Evolutionary conservation across 2,113 vertebrate species (phyloP), one percentile per base, ranked within the genome.

Genomic region (Sarotherodon lohbergeri): DNA sequence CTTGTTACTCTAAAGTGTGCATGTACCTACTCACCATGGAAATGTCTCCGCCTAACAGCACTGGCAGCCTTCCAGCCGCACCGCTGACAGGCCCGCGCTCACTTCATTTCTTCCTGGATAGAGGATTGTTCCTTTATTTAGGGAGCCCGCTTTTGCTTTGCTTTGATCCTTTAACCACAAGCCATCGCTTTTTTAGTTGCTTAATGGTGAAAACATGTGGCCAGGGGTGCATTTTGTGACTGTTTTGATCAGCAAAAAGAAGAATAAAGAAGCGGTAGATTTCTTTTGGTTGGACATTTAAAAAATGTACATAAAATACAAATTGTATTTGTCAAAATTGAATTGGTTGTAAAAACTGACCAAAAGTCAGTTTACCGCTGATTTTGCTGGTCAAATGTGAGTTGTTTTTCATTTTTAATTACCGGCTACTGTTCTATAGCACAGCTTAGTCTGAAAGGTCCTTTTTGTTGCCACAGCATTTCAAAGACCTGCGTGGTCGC

Each of bases 21-120:
- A 91, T 94, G 89, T 43, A 81, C 39, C 66, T 48, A 56, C 55
- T 92, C 81, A 82, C 85, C 80, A 88, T 90, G 88, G 84, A 92
- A 82, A 91, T 86, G 84, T 87, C 79, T 17, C 56, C 80, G 61
- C 68, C 80, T 83, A 81, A 86, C 83, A 82, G 32, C 59, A 41
- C 84, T 66, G 71, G 83, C 79, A 88, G 48, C 82, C 61, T 13
- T 63, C 71, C 86, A 88, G 32, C 57, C 43, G 4, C 71, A 48
- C 46, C 3, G 6, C 85, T 79, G 46, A 88, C 54, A 92, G 57
- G 73, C 52, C 79, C 16, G 10, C 32, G 9, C 12, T 88, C 55
- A 73, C 78, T 52, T 82, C 10, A 61, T 92, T 88, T 90, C 71
- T 57, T 88, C 80, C 57, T 22, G 19, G 19, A 80, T 32, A 86